Conservation (phyloP, 2,797 vertebrate genomes). For the Aselliscus stoliczkanus region DNA sequence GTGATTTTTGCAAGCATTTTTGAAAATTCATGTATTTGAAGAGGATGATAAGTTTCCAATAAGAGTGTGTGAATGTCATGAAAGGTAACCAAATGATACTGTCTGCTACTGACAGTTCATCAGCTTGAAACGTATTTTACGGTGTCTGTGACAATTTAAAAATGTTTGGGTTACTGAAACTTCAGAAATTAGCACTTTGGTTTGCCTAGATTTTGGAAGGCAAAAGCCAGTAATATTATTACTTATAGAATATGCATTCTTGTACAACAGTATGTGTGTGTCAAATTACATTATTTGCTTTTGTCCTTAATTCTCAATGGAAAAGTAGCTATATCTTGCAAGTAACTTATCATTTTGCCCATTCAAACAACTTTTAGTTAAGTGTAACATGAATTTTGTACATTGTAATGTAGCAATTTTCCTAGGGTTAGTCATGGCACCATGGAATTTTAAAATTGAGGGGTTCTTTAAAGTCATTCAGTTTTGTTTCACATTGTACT, state of each 20-base stretch:
- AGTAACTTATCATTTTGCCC: not conserved
- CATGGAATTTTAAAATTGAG: not conserved
- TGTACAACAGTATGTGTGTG: not conserved
- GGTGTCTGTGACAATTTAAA: not conserved
- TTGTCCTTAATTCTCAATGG: not conserved
- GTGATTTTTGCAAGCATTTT: not conserved
- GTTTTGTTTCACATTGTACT: not conserved
- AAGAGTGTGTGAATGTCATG: not conserved
- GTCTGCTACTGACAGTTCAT: not conserved
- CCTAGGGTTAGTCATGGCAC: not conserved
- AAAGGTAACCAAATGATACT: not conserved
- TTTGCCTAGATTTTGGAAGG: not conserved
- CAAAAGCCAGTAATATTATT: not conserved
- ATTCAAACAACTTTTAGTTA: not conserved
- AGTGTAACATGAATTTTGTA: not conserved
- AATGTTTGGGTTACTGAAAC: not conserved
- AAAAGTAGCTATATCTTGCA: not conserved
- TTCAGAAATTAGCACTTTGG: slow-evolving; percentile 24
- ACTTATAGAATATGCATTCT: not conserved
- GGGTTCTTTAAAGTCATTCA: not conserved
- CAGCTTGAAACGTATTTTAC: slow-evolving; percentile 1
- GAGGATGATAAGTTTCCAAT: not conserved
- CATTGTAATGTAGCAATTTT: not conserved
- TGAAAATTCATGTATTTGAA: not conserved
- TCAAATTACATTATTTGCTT: not conserved